These are phyloP conservation scores for Ophion costatus DNA, from an alignment of 2,888 invertebrate genomes.

Conservation along the genomic window DNA sequence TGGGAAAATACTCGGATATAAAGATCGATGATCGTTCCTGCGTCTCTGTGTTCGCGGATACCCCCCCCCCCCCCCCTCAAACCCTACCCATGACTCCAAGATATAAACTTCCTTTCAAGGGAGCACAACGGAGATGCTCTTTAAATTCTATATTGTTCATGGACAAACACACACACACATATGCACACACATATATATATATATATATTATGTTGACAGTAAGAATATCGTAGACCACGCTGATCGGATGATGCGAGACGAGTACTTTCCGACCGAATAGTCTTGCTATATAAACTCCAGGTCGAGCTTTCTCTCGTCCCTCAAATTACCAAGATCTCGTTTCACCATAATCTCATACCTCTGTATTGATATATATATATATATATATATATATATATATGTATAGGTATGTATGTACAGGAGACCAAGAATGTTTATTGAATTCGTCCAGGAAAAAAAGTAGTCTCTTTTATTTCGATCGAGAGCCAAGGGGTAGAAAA, in stretches of 20 bases:
- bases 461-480: slow-evolving; percentile 24
- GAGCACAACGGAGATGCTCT: not conserved
- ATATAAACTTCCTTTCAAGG: not conserved
- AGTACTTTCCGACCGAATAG: slow-evolving; percentile 49
- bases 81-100: not conserved
- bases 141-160: not conserved
- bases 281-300: slow-evolving; percentile 16
- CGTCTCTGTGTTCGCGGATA: not conserved
- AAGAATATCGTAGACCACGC: slow-evolving; percentile 19
- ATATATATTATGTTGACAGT: not conserved
- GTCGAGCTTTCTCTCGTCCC: slow-evolving; percentile 22
- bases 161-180: not conserved
- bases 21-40: slow-evolving; percentile 65
- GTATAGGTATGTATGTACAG: not conserved
- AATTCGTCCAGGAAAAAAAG: slow-evolving; percentile 23
- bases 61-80: not conserved
- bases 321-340: slow-evolving; percentile 51
- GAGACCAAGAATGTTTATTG: not conserved
- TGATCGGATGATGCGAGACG: slow-evolving; percentile 53
- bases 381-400: slow-evolving; percentile 1
- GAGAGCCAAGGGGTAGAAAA: not conserved
- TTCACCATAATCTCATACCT: slow-evolving; percentile 43
- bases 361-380: not conserved
- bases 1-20: slow-evolving; percentile 62
- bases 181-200: not conserved